Percentiles rank a stretch among this genome's conserved stretches.
These are phyloP conservation scores for Acyrthosiphon pisum DNA, from an alignment of 1,140 invertebrate genomes.

Conservation along the genomic window DNA sequence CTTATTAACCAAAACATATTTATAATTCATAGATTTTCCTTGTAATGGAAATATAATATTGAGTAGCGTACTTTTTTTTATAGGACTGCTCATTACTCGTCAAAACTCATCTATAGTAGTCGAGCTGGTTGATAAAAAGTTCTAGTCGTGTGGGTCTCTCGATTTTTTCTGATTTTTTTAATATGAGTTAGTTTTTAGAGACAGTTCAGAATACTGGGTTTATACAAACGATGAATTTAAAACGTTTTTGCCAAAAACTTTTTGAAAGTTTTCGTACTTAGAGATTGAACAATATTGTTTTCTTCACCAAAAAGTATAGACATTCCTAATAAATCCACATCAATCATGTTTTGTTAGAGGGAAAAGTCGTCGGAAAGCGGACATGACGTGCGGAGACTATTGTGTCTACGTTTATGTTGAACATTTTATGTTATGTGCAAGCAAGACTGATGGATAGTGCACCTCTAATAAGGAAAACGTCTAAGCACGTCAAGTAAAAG, in stretches of 20 bases:
- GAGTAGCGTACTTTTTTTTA: too few relatives aligned
- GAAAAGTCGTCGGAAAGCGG: neutral
- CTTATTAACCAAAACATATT: too few relatives aligned
- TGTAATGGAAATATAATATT: too few relatives aligned
- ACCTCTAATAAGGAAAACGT: constrained; percentile 42
- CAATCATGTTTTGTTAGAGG: neutral
- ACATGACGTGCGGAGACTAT: neutral
- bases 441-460: neutral
- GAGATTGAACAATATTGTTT: neutral
- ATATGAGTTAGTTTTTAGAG: neutral
- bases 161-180: neutral
- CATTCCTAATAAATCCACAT: neutral
- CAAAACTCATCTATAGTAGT: neutral
- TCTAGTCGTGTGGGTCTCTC: neutral
- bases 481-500: neutral
- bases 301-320: neutral
- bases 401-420: constrained; percentile 27
- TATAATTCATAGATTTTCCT: too few relatives aligned
- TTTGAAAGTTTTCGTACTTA: neutral
- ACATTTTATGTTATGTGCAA: neutral
- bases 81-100: neutral
- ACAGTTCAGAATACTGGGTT: neutral
- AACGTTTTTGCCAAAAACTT: neutral
- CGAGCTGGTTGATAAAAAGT: neutral
- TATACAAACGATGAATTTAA: neutral